These are phyloP conservation scores for Leptura quadrifasciata DNA, from an alignment of 2,888 invertebrate genomes.

Conservation along the genomic window DNA sequence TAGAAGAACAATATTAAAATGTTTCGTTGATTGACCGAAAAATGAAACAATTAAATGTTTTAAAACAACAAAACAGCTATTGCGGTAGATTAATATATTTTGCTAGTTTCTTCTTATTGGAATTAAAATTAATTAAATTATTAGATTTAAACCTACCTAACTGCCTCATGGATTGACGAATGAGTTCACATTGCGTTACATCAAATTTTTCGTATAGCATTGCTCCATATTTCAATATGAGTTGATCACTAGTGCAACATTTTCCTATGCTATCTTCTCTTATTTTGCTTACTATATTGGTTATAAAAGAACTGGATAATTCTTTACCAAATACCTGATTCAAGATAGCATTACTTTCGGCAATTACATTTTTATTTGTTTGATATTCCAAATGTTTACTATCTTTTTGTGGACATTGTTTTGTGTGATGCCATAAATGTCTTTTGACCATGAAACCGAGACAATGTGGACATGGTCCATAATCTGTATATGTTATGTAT, in stretches of 20 bases:
- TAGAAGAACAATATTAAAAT: no score
- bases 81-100: no score
- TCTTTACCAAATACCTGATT: neutral
- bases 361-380: constrained; percentile 1
- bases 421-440: constrained; percentile 39
- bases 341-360: neutral
- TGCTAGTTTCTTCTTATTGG: no score
- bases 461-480: constrained; percentile 39
- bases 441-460: constrained; percentile 41
- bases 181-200: neutral
- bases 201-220: neutral
- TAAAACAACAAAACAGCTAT: no score
- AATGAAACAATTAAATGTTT: no score
- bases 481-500: neutral
- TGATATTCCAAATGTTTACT: neutral
- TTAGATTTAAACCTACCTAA: neutral
- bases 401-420: neutral
- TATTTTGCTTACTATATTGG: constrained; percentile 16
- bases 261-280: constrained; percentile 8
- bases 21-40: no score
- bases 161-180: neutral
- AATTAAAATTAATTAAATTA: no score
- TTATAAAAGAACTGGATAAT: neutral
- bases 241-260: neutral
- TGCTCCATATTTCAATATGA: neutral